Evolutionary conservation across 1,140 invertebrate genomes (phyloP), one percentile per base, ranked within the genome.

Genomic region (Thaumatotibia leucotreta): DNA sequence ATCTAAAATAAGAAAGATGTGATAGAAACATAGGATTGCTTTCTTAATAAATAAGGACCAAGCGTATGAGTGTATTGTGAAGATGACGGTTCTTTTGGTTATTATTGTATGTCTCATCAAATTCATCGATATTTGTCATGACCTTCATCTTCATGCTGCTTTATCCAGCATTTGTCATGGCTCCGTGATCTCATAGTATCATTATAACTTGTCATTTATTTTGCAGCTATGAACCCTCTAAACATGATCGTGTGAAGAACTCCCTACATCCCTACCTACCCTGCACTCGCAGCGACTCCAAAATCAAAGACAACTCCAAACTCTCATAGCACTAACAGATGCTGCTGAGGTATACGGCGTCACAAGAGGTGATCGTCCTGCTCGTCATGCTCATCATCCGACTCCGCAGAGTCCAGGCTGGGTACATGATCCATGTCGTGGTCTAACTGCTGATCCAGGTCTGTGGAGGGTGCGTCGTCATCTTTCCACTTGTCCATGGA

Each of bases 401-500:
- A 90, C 4, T 90, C 88, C 0, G 79, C 88, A 0, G 88, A 90
- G 66, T 90, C 88, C 14, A 90, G 67, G 71, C 88, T 88, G 0
- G 84, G 84, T 0, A 88, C 87, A 27, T 85, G 79, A 58, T 92
- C 89, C 23, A 91, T 68, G 58, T 89, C 91, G 9, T 86, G 80
- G 4, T 72, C 66, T 20, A 91, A 84, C 61, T 84, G 82, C 64
- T 84, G 82, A 35, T 91, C 88, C 27, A 91, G 69, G 1, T 90
- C 87, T 4, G 86, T 77, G 1, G 83, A 76, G 0, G 89, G 88
- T 11, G 86, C 88, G 64, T 92, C 89, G 66, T 99, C 98, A 87
- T 99, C 98, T 85, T 98, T 97, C 98, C 98, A 99, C 86, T 99
- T 99, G 92, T 99, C 99, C 95, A 99, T 98, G 2, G 98, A 98